Evolutionary conservation across 2,888 invertebrate genomes (phyloP).

Genomic region (Rhimphoctona megacephalus): DNA sequence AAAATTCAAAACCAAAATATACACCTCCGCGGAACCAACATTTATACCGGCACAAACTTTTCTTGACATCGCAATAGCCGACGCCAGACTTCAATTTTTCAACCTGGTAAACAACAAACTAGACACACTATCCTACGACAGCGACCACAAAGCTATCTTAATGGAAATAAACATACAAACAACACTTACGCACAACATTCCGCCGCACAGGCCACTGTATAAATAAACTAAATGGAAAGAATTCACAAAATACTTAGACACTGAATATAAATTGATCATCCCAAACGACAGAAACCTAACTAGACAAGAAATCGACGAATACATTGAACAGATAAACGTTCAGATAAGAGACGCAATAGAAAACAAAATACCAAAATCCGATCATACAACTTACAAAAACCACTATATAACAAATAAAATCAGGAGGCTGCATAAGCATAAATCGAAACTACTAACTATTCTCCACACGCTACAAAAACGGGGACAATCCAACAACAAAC

Average conservation of each 20-base stretch:
- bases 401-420: constrained; percentile 7
- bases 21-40: too few species aligned
- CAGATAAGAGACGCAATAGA: too few species aligned
- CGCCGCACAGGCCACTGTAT: neutral
- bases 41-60: neutral
- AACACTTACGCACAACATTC: neutral
- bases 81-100: neutral
- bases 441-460: constrained; percentile 7
- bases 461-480: constrained; percentile 13
- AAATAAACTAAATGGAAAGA: neutral
- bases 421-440: neutral
- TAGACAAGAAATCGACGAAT: too few species aligned
- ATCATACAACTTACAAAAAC: neutral
- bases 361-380: neutral
- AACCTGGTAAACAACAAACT: neutral
- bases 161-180: neutral
- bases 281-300: neutral
- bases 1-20: too few species aligned
- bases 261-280: neutral
- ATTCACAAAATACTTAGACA: neutral
- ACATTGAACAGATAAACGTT: too few species aligned
- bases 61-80: neutral
- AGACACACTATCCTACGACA: neutral
- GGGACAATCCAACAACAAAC: neutral
- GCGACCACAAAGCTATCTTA: neutral